Conservation (phyloP, 2,797 vertebrate species). For the Bradypodion pumilum region DNA sequence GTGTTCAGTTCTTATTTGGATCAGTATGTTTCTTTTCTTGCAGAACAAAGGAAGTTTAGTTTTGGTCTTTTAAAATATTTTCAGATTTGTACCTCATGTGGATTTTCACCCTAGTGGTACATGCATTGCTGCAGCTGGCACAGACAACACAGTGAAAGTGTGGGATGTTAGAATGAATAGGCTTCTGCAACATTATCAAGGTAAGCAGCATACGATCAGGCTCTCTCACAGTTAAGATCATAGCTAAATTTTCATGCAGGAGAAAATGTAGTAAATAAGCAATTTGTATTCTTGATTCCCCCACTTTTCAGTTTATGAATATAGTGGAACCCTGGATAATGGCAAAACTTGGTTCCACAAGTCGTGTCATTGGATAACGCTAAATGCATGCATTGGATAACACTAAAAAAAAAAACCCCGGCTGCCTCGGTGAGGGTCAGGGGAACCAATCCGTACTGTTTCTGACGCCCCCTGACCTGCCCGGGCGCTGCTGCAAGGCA, state of each 20-base stretch:
- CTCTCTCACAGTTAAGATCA: background rate
- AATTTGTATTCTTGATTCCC: background rate
- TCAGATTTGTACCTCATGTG: constrained; percentile 87
- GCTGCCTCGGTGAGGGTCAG: too few relatives aligned
- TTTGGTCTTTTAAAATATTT: constrained; percentile 27
- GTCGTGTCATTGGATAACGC: too few relatives aligned
- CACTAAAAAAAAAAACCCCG: too few relatives aligned
- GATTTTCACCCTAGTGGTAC: constrained; percentile 95
- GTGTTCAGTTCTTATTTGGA: background rate
- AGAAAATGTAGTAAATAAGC: background rate
- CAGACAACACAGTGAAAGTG: constrained; percentile 92
- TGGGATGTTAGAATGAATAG: constrained; percentile 94
- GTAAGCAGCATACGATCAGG: constrained; percentile 70
- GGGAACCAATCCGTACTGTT: too few relatives aligned
- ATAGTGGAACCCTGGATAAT: too few relatives aligned
- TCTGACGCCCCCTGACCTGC: too few relatives aligned
- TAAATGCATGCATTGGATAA: too few relatives aligned
- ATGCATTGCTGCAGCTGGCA: constrained; percentile 87
- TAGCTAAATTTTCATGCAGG: background rate
- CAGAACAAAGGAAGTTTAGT: background rate
- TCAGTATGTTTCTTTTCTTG: background rate
- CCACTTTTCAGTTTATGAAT: background rate
- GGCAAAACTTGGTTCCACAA: too few relatives aligned
- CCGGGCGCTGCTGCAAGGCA: too few relatives aligned
- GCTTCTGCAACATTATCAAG: constrained; percentile 93